phyloP scores from a whole-genome alignment of 2,113 vertebrate genomes.

The Bettongia penicillata region DNA sequence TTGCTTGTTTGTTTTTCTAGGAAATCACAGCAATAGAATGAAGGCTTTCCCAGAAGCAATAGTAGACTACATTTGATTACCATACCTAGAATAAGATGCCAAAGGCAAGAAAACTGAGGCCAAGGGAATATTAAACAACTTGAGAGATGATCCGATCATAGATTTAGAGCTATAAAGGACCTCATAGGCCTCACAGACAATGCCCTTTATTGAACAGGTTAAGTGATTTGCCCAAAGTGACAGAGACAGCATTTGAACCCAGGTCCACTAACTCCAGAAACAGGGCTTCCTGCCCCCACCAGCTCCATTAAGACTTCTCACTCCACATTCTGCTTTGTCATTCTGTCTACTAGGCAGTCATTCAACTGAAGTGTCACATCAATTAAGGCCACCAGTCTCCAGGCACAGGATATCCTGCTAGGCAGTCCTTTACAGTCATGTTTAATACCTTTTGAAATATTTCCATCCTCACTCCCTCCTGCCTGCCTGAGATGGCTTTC shows the following conservation, averaged over 20 bases:
- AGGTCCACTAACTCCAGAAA: background rate
- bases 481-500: background rate
- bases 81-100: background rate
- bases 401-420: background rate
- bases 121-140: background rate
- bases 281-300: background rate
- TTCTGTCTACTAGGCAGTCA: background rate
- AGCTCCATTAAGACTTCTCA: background rate
- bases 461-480: background rate
- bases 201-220: background rate
- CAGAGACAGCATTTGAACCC: background rate
- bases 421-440: background rate
- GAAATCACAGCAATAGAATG: background rate
- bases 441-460: constrained; percentile 1
- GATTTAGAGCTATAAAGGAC: background rate
- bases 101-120: background rate
- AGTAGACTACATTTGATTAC: background rate
- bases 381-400: background rate
- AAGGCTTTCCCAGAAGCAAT: background rate
- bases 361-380: background rate
- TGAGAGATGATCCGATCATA: background rate
- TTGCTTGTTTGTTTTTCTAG: background rate
- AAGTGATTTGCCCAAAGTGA: background rate
- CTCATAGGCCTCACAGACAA: background rate
- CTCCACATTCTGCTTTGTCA: background rate